phyloP scores from a whole-genome alignment of 2,888 invertebrate genomes.

The Epiblema foenella region DNA sequence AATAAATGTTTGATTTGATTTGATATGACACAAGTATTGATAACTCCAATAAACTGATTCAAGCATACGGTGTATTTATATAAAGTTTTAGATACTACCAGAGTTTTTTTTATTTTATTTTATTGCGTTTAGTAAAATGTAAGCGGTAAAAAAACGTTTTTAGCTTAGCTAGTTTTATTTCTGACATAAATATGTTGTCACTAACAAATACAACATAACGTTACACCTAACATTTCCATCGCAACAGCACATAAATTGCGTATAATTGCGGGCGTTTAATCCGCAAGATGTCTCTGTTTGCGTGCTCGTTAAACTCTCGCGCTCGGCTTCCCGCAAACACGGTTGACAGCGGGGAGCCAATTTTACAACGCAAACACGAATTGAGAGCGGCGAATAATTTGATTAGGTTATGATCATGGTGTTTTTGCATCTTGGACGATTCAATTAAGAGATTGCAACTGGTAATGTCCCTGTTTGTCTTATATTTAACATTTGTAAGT shows the following conservation, averaged over 20 bases:
- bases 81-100: too few species aligned
- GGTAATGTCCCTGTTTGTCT: too few species aligned
- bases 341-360: constrained; percentile 14
- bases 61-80: too few species aligned
- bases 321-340: constrained; percentile 13
- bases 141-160: too few species aligned
- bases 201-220: background rate
- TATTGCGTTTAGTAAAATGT: too few species aligned
- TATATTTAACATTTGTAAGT: too few species aligned
- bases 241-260: background rate
- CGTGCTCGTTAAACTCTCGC: constrained; percentile 14
- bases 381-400: background rate
- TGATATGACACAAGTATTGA: too few species aligned
- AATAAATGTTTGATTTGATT: too few species aligned
- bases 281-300: constrained; percentile 21
- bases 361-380: background rate
- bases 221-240: background rate
- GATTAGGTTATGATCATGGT: background rate
- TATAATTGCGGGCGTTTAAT: background rate
- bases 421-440: background rate
- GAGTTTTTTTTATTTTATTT: too few species aligned
- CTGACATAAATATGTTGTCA: background rate
- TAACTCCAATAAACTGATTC: too few species aligned
- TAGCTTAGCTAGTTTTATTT: too few species aligned
- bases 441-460: background rate